Base-by-base conservation (phyloP, 2,888 invertebrate genomes). In the Troides helena region DNA sequence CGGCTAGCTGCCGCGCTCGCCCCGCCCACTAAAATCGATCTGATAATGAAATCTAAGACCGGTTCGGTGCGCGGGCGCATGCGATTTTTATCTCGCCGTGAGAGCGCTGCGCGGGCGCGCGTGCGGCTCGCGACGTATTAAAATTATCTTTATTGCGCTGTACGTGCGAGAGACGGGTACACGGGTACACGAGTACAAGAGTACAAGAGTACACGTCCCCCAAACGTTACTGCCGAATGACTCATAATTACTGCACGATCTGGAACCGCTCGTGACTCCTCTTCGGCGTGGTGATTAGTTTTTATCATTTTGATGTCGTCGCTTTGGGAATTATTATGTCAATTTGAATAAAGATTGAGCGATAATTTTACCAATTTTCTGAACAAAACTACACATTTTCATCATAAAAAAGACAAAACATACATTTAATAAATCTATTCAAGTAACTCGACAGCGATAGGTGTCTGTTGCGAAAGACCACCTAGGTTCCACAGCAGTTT, bases 21-120 rank as follows among this genome's bases (percentile, higher is more conserved):
- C 88, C 83, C 90, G 89, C 91, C 90, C 80, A 81, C 83, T 39
- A 78, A 81, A 81, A 90, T 89, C 85, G 89, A 90, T 89, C 88
- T 81, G 90, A 90, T 90, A 90, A 86, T 83, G 83, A 80, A 81
- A 81, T 69, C 69, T 73, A 78, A 81, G 74, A 88, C 89, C 79
- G 76, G 87, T 88, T 85, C 74, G 62, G 65, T 79, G 82, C 84
- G 85, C 84, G 76, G 76, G 85, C 84, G 86, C 81, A 75, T 75
- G 59, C 67, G 87, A 88, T 88, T 83, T 79, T 67, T 80, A 88
- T 88, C 88, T 86, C 76, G 78, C 81, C 82, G 81, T 82, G 84
- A 81, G 80, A 81, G 25, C 76, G 78, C 80, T 85, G 83, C 78
- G 83, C 83, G 82, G 76, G 76, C 78, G 78, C 81, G 80, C 84